Evolutionary conservation across 2,113 vertebrate genomes (phyloP).

Genomic region (Apodemus speciosus): DNA sequence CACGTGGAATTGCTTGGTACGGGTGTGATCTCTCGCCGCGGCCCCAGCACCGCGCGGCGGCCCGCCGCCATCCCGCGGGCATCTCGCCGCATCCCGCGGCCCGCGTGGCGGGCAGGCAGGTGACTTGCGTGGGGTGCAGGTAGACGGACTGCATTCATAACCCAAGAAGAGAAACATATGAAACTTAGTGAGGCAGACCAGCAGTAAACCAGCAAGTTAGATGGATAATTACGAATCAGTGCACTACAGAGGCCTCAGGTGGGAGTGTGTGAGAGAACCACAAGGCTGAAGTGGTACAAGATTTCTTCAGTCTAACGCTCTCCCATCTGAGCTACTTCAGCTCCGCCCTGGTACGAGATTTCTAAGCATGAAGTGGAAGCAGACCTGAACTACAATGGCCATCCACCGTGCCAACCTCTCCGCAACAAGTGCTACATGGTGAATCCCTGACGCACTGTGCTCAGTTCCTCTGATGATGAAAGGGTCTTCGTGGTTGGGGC

Average conservation of each 20-base stretch:
- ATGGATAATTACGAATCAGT: accelerated
- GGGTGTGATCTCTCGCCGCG: no score
- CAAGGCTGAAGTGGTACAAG: no score
- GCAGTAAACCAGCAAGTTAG: neutral
- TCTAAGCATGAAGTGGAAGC: neutral
- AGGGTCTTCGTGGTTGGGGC: neutral
- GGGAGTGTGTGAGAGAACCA: no score
- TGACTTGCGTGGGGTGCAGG: no score
- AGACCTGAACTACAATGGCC: neutral
- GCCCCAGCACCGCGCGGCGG: no score
- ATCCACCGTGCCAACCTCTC: neutral
- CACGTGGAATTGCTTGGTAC: no score
- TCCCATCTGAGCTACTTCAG: no score
- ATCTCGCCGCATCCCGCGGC: no score
- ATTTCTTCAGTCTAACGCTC: no score
- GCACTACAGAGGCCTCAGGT: neutral
- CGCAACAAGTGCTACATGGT: neutral
- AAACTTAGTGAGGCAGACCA: neutral
- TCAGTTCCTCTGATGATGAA: neutral
- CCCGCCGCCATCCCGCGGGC: no score
- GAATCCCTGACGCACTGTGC: neutral
- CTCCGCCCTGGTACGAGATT: neutral
- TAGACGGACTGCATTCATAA: no score
- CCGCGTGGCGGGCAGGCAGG: no score
- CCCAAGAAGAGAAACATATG: neutral